phyloP scores from a whole-genome alignment of 2,113 vertebrate genomes.

The Psettodes erumei region DNA sequence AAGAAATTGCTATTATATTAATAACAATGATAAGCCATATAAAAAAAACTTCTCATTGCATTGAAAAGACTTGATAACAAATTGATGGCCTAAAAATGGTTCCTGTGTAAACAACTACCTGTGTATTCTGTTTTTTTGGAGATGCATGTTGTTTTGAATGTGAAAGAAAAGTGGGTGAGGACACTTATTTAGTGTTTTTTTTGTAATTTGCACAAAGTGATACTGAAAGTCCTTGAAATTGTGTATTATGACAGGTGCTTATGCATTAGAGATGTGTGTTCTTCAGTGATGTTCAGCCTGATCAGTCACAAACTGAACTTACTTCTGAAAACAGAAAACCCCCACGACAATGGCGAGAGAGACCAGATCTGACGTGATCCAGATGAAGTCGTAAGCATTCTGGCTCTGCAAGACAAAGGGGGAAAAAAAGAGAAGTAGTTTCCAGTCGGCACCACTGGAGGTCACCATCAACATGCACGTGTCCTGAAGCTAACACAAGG shows the following conservation, averaged over 20 bases:
- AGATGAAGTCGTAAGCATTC: conserved; percentile 91
- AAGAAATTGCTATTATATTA: too few relatives aligned
- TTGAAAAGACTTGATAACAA: too few relatives aligned
- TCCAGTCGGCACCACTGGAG: conserved; percentile 50
- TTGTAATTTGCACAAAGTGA: background rate
- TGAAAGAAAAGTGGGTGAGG: too few relatives aligned
- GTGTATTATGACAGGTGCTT: too few relatives aligned
- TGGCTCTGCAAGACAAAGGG: conserved; percentile 85
- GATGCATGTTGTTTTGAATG: too few relatives aligned
- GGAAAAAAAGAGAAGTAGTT: conserved; percentile 8
- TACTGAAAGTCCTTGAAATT: too few relatives aligned
- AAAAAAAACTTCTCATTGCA: background rate
- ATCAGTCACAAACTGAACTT: conserved; percentile 78
- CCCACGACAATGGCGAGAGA: conserved; percentile 89
- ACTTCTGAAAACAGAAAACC: conserved; percentile 96
- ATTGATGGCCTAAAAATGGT: too few relatives aligned
- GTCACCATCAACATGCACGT: conserved; percentile 17
- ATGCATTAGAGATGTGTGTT: too few relatives aligned
- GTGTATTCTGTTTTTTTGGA: too few relatives aligned
- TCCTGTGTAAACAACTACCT: too few relatives aligned
- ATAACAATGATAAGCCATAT: background rate
- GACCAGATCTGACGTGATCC: conserved; percentile 92
- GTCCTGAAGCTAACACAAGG: background rate
- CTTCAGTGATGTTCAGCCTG: too few relatives aligned
- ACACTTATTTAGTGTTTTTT: background rate